A percentile compares a stretch with the other conserved stretches of the same genome.
Evolutionary conservation across 2,113 vertebrate species (phyloP).

Genomic region (Etheostoma cragini): DNA sequence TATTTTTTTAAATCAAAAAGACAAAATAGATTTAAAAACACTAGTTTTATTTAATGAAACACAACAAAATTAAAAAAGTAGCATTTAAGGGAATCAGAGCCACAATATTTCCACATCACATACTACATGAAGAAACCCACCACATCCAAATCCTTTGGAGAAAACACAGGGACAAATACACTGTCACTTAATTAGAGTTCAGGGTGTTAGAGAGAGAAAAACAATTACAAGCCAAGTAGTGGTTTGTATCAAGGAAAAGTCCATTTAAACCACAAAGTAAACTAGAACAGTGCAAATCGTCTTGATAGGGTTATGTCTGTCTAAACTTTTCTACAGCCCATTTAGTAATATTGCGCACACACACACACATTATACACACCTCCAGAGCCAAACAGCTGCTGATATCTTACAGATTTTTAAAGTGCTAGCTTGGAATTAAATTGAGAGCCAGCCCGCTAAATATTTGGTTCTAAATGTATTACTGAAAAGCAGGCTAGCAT

Average conservation of each 20-base stretch:
- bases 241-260: slow-evolving; percentile 25
- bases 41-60: slow-evolving; percentile 73
- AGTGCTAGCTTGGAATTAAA: slow-evolving; percentile 84
- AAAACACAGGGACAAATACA: slow-evolving; percentile 29
- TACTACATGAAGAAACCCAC: slow-evolving; percentile 55
- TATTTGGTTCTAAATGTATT: slow-evolving; percentile 61
- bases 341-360: slow-evolving; percentile 87
- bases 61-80: slow-evolving; percentile 70
- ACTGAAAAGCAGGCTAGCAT: slow-evolving; percentile 27
- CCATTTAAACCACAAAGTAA: slow-evolving; percentile 44
- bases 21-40: slow-evolving; percentile 56
- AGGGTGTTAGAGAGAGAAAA: not conserved
- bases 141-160: slow-evolving; percentile 51
- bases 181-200: slow-evolving; percentile 30
- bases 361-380: slow-evolving; percentile 56
- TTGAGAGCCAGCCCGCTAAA: slow-evolving; percentile 55
- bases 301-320: slow-evolving; percentile 19
- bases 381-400: slow-evolving; percentile 71
- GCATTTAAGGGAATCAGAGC: slow-evolving; percentile 48
- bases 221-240: slow-evolving; percentile 4
- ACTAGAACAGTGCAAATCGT: slow-evolving; percentile 64
- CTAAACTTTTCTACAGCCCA: slow-evolving; percentile 35
- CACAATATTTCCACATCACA: slow-evolving; percentile 49
- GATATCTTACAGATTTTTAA: slow-evolving; percentile 83
- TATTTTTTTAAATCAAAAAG: not conserved